phyloP scores from a whole-genome alignment of 2,888 invertebrate species.

The Nebria brevicollis region DNA sequence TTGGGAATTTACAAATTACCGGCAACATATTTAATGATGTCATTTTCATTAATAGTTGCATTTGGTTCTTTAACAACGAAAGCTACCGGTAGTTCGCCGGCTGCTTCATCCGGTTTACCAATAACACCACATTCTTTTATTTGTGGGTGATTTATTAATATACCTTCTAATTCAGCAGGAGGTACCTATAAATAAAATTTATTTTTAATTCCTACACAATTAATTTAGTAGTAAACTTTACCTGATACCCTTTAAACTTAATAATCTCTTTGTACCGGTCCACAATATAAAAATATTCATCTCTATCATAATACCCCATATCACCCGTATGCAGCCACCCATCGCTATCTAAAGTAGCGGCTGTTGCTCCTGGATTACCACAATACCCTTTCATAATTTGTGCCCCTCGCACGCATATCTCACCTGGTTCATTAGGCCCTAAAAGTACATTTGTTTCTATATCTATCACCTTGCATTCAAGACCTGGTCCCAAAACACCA shows the following conservation, averaged over 20 bases:
- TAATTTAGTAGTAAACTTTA: conserved; percentile 54
- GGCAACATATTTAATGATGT: conserved; percentile 63
- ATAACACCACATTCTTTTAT: conserved; percentile 85
- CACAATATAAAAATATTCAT: conserved; percentile 82
- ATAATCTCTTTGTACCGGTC: conserved; percentile 90
- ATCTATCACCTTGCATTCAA: conserved; percentile 72
- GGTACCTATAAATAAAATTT: conserved; percentile 65
- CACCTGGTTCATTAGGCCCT: conserved; percentile 65
- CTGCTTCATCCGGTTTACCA: conserved; percentile 76
- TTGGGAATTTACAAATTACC: conserved; percentile 48
- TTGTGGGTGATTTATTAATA: conserved; percentile 75
- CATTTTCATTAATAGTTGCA: conserved; percentile 63
- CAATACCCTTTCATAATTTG: not conserved
- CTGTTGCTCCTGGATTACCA: conserved; percentile 68
- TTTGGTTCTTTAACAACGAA: conserved; percentile 75
- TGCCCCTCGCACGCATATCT: not conserved
- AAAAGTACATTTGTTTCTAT: conserved; percentile 70
- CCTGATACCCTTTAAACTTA: conserved; percentile 89
- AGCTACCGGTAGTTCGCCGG: conserved; percentile 81
- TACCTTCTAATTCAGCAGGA: conserved; percentile 87
- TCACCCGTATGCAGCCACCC: conserved; percentile 86
- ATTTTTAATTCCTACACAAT: too few relatives aligned
- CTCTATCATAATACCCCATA: conserved; percentile 81
- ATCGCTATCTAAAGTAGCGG: conserved; percentile 71
- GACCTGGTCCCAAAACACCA: conserved; percentile 71